Evolutionary conservation across 2,888 invertebrate species (phyloP).

Genomic region (Pachydiplax longipennis): DNA sequence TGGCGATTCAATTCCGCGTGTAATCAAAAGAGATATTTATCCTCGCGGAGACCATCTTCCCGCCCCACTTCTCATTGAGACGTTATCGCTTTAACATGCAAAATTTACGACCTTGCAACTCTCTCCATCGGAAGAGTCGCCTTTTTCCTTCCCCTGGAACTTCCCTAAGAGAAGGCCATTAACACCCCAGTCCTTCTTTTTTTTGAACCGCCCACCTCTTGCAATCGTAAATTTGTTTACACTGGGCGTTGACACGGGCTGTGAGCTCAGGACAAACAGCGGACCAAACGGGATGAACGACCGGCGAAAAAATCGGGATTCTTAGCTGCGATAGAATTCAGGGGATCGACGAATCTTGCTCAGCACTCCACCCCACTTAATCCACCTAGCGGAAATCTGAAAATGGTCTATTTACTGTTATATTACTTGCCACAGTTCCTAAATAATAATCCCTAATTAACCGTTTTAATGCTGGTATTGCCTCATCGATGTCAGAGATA

Average conservation of each 20-base stretch:
- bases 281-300: slow-evolving; percentile 17
- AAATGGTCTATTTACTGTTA: too few relatives aligned
- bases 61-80: background rate
- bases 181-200: slow-evolving; percentile 13
- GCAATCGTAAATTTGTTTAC: slow-evolving; percentile 40
- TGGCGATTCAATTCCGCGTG: background rate
- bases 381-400: too few relatives aligned
- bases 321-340: background rate
- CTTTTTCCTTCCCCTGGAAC: background rate
- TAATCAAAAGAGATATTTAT: background rate
- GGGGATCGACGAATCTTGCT: too few relatives aligned
- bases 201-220: slow-evolving; percentile 19
- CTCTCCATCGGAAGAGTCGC: background rate
- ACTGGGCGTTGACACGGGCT: slow-evolving; percentile 36
- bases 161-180: slow-evolving; percentile 20
- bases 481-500: too few relatives aligned
- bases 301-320: background rate
- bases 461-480: too few relatives aligned
- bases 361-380: too few relatives aligned
- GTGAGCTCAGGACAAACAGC: slow-evolving; percentile 25
- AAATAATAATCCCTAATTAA: too few relatives aligned
- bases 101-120: slow-evolving; percentile 29
- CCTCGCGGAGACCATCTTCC: background rate
- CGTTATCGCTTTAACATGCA: slow-evolving; percentile 18
- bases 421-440: too few relatives aligned